phyloP scores from a whole-genome alignment of 1,140 invertebrate genomes.

The Melitaea cinxia region DNA sequence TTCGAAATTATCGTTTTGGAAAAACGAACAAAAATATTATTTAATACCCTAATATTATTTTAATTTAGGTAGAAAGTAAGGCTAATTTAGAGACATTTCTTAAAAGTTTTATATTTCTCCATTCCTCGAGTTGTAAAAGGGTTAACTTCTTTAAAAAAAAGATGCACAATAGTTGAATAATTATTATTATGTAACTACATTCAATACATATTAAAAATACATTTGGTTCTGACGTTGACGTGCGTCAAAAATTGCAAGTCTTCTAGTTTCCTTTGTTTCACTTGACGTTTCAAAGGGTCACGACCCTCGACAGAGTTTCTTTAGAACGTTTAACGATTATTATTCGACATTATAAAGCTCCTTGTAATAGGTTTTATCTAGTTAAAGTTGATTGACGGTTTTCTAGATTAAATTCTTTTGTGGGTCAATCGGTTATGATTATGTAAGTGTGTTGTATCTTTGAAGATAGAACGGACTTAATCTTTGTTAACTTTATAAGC shows the following conservation, averaged over 20 bases:
- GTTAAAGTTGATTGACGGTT: conserved; percentile 10
- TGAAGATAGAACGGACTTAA: background rate
- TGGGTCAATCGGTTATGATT: background rate
- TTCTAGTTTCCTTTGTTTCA: background rate
- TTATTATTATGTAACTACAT: background rate
- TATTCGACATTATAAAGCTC: conserved; percentile 4
- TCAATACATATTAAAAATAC: conserved; percentile 11
- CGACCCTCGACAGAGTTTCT: background rate
- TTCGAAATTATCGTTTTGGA: too few relatives aligned
- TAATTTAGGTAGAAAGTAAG: too few relatives aligned
- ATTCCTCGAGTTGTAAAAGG: background rate
- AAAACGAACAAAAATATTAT: too few relatives aligned
- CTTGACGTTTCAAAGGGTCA: conserved; percentile 11
- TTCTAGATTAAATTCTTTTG: conserved; percentile 10
- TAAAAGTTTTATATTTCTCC: background rate
- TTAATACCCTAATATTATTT: too few relatives aligned
- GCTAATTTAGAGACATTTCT: too few relatives aligned
- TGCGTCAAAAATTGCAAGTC: conserved; percentile 6
- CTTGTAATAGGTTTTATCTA: conserved; percentile 4
- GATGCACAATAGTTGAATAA: background rate
- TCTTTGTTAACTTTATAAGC: background rate
- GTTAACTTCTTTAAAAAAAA: conserved; percentile 2
- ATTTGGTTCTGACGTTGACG: conserved; percentile 10
- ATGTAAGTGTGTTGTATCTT: background rate
- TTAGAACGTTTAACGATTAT: conserved; percentile 1